Evolutionary conservation across 2,113 vertebrate genomes (phyloP), one percentile per base, ranked within the genome.

Genomic region (Leptocoma aspasia): DNA sequence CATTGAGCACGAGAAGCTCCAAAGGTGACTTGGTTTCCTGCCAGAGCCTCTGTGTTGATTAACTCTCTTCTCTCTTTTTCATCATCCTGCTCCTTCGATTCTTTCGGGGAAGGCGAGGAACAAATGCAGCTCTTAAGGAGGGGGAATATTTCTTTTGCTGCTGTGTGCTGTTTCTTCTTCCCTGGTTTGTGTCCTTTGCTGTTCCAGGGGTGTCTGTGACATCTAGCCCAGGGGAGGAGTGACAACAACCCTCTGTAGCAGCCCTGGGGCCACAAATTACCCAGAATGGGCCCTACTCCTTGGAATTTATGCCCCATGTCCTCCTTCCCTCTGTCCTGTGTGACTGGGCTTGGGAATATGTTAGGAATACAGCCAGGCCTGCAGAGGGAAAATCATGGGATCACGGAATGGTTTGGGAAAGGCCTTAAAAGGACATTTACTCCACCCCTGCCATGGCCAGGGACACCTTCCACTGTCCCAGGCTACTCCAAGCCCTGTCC

Each of bases 11-110:
- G 7, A 79, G 80, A 16, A 94, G 61, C 37, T 96, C 68, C 49
- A 63, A 65, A 89, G 37, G 49, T 82, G 73, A 64, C 61, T 92
- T 89, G 77, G 44, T 78, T 94, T 81, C 76, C 79, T 89, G 91
- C 69, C 76, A 92, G 73, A 82, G 49, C 50, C 57, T 60, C 56
- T 77, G 49, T 71, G 73, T 79, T 90, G 69, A 75, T 94, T 86
- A 78, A 75, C 33, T 91, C 45, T 27, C 16, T 39, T 64, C n/a
- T 44, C 22, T 42, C 35, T 31, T 50, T 90, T 60, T 92, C 73
- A 82, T 79, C 44, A 68, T 57, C 18, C 30, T 1, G 4, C 13
- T 73, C 47, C 59, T 91, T 94, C 1, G 2, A 56, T 35, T 35
- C 72, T 64, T 60, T 35, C n/a, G 3, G 8, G 39, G 28, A n/a